A percentile compares a stretch with the other conserved stretches of the same genome.
Evolutionary conservation across 1,140 invertebrate genomes (phyloP).

Genomic region (Coboldia fuscipes): DNA sequence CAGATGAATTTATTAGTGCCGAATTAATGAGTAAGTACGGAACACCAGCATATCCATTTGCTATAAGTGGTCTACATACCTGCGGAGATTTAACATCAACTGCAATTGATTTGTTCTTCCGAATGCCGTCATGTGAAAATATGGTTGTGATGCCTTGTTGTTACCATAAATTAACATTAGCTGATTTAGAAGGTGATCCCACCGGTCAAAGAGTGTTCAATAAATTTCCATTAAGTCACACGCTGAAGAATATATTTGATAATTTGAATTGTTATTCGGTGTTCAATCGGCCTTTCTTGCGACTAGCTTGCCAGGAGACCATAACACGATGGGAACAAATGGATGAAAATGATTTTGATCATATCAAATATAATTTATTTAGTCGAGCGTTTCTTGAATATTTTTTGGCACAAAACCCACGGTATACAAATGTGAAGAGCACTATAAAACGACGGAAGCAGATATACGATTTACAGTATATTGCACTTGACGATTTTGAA

Average conservation of each 20-base stretch:
- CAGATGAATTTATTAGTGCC: conserved; percentile 22
- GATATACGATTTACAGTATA: too few relatives aligned
- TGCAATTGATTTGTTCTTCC: conserved; percentile 45
- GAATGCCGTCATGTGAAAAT: conserved; percentile 29
- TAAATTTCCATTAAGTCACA: conserved; percentile 38
- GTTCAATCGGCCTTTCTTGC: conserved; percentile 35
- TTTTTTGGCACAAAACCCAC: too few relatives aligned
- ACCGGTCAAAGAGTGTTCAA: conserved; percentile 15
- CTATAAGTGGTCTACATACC: conserved; percentile 51
- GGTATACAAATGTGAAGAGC: too few relatives aligned
- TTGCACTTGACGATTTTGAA: too few relatives aligned
- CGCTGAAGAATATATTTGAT: conserved; percentile 18
- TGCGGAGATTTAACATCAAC: conserved; percentile 63
- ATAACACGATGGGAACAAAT: conserved; percentile 9
- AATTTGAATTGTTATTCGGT: conserved; percentile 17
- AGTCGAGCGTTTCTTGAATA: conserved; percentile 9
- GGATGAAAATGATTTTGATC: too few relatives aligned
- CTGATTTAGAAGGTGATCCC: not conserved
- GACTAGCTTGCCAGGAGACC: conserved; percentile 30
- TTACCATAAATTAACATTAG: conserved; percentile 47
- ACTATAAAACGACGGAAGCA: too few relatives aligned
- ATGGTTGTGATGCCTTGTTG: conserved; percentile 65
- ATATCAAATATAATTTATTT: too few relatives aligned
- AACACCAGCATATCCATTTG: conserved; percentile 16
- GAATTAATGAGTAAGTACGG: conserved; percentile 21